Evolutionary conservation across 2,113 vertebrate species (phyloP), one percentile per base, ranked within the genome.

Genomic region (Scortum barcoo): DNA sequence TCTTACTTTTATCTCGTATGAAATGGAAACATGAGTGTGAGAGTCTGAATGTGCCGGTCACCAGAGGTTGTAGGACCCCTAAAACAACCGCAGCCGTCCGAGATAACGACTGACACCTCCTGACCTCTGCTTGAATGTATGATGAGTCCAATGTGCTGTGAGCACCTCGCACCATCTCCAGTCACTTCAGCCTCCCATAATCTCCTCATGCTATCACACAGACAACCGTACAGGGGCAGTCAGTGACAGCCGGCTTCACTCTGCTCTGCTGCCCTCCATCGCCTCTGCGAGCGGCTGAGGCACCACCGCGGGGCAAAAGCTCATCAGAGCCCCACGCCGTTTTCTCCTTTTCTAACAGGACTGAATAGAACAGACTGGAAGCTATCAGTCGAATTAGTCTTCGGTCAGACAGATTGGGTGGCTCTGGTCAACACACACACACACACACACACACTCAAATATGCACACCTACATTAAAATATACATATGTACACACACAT

Each of bases 101-200:
- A 81, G 75, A 76, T 80, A 83, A 86, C 50, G 61, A 76, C 83
- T 74, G 84, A 80, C 77, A 71, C 78, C 72, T 88, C 72, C 63
- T 65, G 75, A 85, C 76, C 85, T 88, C 84, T 90, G 87, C 84
- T 85, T 88, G 90, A 92, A 91, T 90, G 90, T 93, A 87, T 62
- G 81, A 85, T 58, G 83, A 87, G 76, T 90, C 82, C 60, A 76
- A 84, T 68, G 71, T 90, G 89, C 88, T 91, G 87, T 89, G 85
- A 92, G 77, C 83, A 57, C 89, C 83, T 80, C 63, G 61, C 66
- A 51, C 42, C 89, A 68, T 82, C 78, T 84, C 73, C 70, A 75
- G 80, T 83, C 71, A 72, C 74, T 72, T 72, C 85, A 74, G 76
- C 76, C 76, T 75, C 81, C 65, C 62, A 17, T 54, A 40, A 72